These are phyloP conservation scores for Leucophenga varia DNA, from an alignment of 1,140 invertebrate genomes.

Conservation along the genomic window DNA sequence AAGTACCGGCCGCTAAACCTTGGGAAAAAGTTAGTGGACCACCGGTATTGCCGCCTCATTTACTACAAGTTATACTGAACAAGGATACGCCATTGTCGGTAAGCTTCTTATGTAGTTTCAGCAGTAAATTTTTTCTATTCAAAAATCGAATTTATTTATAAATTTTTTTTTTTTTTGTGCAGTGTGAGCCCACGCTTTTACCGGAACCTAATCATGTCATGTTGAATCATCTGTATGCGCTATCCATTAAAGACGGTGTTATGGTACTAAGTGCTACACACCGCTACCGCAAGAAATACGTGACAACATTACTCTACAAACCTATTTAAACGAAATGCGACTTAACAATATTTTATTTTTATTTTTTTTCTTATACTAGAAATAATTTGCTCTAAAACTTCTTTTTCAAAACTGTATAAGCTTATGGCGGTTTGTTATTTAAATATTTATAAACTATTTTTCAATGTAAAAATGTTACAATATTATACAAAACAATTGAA, in stretches of 20 bases:
- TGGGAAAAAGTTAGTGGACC: constrained; percentile 91
- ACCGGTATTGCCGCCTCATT: constrained; percentile 95
- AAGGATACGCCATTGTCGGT: constrained; percentile 95
- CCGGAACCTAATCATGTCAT: constrained; percentile 99
- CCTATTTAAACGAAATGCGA: constrained; percentile 74
- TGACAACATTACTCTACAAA: constrained; percentile 98
- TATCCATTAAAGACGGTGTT: constrained; percentile 99
- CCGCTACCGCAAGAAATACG: constrained; percentile 98
- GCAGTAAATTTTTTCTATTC: too few species aligned
- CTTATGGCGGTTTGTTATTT: too few species aligned
- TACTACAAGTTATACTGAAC: constrained; percentile 98
- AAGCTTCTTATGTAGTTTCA: constrained; percentile 34
- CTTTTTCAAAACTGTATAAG: too few species aligned
- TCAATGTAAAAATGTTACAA: too few species aligned
- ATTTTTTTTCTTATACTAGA: background rate
- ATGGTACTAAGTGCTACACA: constrained; percentile 98
- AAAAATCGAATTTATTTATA: background rate
- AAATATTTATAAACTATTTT: too few species aligned
- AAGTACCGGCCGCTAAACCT: constrained; percentile 85
- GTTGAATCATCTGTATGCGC: constrained; percentile 99
- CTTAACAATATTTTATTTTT: background rate
- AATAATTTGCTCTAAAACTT: too few species aligned
- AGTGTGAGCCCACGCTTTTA: constrained; percentile 96
- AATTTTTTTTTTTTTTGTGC: constrained; percentile 48
- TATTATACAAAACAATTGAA: too few species aligned